Base-by-base conservation (phyloP, 2,888 invertebrate genomes). In the Hydriomena furcata region DNA sequence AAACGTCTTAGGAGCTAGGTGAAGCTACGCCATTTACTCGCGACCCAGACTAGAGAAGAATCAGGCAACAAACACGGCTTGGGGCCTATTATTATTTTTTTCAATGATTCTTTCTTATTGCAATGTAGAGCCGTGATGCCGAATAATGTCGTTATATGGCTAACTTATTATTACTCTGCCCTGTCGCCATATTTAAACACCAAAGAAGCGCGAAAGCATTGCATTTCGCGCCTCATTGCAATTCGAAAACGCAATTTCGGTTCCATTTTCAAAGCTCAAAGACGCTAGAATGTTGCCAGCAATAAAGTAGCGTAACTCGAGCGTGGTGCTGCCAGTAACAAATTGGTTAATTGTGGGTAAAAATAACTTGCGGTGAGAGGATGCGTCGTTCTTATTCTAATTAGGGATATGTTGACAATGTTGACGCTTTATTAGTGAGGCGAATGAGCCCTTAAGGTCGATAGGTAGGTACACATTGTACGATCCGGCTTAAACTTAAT, bases 281-380 rank as follows among this genome's bases (percentile, higher is more conserved):
- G 76, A 76, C 71, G 75, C 79, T 84, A 85, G 84, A 85, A 83
- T 85, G 86, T 85, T 84, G 87, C 82, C 76, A 73, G 54, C 68
- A 75, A 86, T 87, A 87, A 87, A 87, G 51, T 34, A 61, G 52
- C 49, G 66, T 68, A 69, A 79, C 70, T 71, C 73, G 73, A 80
- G 71, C 85, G 83, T 57, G 52, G 54, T 82, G 67, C 69, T 82
- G 80, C 75, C 78, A 82, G 63, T 70, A 79, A 85, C 86, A 87
- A 87, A 86, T 88, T 88, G 81, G 84, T 84, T 87, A 87, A 87
- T 88, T 83, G 84, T 54, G 55, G 64, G 37, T 65, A 61, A 55
- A 65, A 60, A 55, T 65, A 66, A 49, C 40, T 31, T 38, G 52
- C 27, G 17, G 17, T 42, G 57, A 40, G 40, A 48, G 49, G 44